phyloP scores from a whole-genome alignment of 2,888 invertebrate genomes.

The Sarcophaga rosellei region DNA sequence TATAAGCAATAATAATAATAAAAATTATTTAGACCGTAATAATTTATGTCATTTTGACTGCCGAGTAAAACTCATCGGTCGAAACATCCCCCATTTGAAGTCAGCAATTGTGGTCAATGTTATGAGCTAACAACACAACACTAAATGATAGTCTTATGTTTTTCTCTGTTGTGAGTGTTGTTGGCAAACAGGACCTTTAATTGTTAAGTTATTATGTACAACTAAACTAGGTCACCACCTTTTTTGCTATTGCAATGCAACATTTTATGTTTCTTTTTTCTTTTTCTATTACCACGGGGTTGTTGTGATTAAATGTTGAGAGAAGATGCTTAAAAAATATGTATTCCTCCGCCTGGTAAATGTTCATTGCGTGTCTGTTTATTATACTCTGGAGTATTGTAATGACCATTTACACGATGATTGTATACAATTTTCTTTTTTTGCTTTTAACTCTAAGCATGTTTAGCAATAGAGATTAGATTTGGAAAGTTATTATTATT shows the following conservation, averaged over 20 bases:
- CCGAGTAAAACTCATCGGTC: background rate
- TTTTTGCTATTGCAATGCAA: background rate
- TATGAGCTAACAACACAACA: slow-evolving; percentile 38
- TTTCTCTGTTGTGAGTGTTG: slow-evolving; percentile 2
- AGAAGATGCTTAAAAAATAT: slow-evolving; percentile 39
- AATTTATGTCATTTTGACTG: slow-evolving; percentile 49
- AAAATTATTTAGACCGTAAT: slow-evolving; percentile 19
- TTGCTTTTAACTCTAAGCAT: background rate
- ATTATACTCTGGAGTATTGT: slow-evolving; percentile 60
- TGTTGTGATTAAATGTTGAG: slow-evolving; percentile 41
- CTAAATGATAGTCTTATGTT: slow-evolving; percentile 32
- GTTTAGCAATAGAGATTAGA: slow-evolving; percentile 49
- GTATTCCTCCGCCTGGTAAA: slow-evolving; percentile 39
- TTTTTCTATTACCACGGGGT: slow-evolving; percentile 6
- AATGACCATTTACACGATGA: slow-evolving; percentile 13
- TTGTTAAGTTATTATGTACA: slow-evolving; percentile 58
- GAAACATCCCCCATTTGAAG: slow-evolving; percentile 51
- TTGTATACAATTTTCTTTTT: background rate
- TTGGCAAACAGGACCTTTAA: slow-evolving; percentile 53
- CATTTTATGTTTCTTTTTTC: slow-evolving; percentile 34
- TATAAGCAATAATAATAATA: background rate
- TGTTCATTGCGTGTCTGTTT: slow-evolving; percentile 36
- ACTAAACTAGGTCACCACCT: slow-evolving; percentile 67
- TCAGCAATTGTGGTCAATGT: slow-evolving; percentile 60
- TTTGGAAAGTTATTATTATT: slow-evolving; percentile 40